These are phyloP conservation scores for Bothrops jararaca DNA, from an alignment of 2,113 vertebrate genomes.

Conservation along the genomic window DNA sequence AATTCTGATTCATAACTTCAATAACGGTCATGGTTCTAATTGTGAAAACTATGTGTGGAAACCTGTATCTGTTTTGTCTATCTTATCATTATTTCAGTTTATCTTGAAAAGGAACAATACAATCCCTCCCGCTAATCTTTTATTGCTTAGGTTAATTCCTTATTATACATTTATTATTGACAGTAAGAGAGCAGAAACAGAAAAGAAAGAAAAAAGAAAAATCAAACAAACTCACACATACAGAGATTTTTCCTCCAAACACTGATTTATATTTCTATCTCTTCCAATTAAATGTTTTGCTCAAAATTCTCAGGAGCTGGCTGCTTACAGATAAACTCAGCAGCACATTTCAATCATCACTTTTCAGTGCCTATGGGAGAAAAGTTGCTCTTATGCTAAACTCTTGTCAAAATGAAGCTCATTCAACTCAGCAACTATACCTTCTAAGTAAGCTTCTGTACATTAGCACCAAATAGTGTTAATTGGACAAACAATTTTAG, in stretches of 20 bases:
- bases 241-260: conserved; percentile 16
- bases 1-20: neutral
- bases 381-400: conserved; percentile 43
- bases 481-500: conserved; percentile 70
- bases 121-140: neutral
- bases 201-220: neutral
- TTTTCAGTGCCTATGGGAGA: conserved; percentile 52
- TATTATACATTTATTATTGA: conserved; percentile 46
- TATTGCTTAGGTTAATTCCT: conserved; percentile 44
- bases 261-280: conserved; percentile 48
- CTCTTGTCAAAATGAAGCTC: conserved; percentile 60
- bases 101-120: rapidly evolving
- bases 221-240: neutral
- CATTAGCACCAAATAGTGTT: conserved; percentile 63
- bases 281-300: conserved; percentile 41
- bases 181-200: conserved; percentile 19
- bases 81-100: neutral
- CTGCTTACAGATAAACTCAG: conserved; percentile 16
- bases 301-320: conserved; percentile 49
- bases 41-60: neutral
- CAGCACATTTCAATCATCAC: conserved; percentile 58
- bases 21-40: neutral
- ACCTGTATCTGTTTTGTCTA: neutral
- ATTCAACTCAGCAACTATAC: conserved; percentile 40
- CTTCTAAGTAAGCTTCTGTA: conserved; percentile 50